phyloP scores from a whole-genome alignment of 2,888 invertebrate genomes.

The Emmelina monodactyla region DNA sequence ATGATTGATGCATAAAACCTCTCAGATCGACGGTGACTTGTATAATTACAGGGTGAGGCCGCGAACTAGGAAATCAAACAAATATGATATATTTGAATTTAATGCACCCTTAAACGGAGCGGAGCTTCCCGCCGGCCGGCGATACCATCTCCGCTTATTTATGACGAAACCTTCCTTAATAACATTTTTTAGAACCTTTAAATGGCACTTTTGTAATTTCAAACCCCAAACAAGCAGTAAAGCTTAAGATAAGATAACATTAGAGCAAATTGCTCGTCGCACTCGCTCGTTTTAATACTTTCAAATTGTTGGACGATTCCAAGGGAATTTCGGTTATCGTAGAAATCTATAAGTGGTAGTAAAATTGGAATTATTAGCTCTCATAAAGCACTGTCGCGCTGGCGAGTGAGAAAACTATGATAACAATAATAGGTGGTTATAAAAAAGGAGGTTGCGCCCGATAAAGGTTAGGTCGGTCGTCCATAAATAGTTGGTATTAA shows the following conservation, averaged over 20 bases:
- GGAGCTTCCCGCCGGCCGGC: constrained; percentile 50
- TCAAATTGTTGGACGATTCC: background rate
- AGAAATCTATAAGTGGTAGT: constrained; percentile 23
- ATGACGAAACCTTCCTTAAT: constrained; percentile 42
- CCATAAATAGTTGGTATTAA: constrained; percentile 58
- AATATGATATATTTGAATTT: constrained; percentile 68
- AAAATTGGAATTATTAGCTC: constrained; percentile 40
- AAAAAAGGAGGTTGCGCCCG: constrained; percentile 36
- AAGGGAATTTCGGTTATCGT: constrained; percentile 22
- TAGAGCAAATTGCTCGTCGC: constrained; percentile 17
- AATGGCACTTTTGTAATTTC: constrained; percentile 48
- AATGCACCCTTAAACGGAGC: constrained; percentile 66
- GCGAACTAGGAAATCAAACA: constrained; percentile 67
- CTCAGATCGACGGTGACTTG: constrained; percentile 58
- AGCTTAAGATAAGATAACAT: constrained; percentile 42
- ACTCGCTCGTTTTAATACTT: background rate
- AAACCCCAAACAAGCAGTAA: constrained; percentile 47
- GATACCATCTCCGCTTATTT: no score
- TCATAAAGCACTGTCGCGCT: constrained; percentile 37
- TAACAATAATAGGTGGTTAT: constrained; percentile 28
- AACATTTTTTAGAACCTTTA: constrained; percentile 28
- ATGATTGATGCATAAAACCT: constrained; percentile 62
- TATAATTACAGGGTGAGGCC: constrained; percentile 65
- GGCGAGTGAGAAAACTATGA: constrained; percentile 38
- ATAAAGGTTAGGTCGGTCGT: constrained; percentile 33